Evolutionary conservation across 2,113 vertebrate genomes (phyloP).

Genomic region (Gila orcuttii): DNA sequence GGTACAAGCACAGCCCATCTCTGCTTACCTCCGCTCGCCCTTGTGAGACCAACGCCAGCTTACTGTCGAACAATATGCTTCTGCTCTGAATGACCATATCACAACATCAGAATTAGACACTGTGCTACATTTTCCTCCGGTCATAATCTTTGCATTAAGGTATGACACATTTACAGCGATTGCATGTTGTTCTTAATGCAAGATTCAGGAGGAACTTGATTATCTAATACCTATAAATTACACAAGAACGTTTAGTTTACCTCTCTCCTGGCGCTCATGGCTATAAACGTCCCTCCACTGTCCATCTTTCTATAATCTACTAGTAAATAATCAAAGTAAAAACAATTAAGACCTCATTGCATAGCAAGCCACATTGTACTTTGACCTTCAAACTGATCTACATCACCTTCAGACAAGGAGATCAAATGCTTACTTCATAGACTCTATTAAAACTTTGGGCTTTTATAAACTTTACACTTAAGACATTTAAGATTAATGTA

Average conservation of each 20-base stretch:
- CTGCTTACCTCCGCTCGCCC: background rate
- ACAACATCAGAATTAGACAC: background rate
- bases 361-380: background rate
- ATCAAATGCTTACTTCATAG: background rate
- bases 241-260: background rate
- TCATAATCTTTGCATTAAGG: background rate
- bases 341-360: background rate
- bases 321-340: background rate
- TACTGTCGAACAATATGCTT: constrained; percentile 16
- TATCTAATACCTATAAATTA: background rate
- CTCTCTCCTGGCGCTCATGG: background rate
- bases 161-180: background rate
- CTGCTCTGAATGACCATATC: constrained; percentile 7
- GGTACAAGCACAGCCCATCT: constrained; percentile 20
- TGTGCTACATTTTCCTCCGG: background rate
- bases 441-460: background rate
- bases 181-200: background rate
- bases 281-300: background rate
- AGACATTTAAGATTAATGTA: no score
- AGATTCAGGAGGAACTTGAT: background rate
- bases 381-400: background rate
- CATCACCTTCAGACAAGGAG: background rate
- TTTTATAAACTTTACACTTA: background rate
- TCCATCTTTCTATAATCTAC: background rate
- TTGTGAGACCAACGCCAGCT: background rate